A percentile compares a stretch with the other conserved stretches of the same genome.
Conservation (phyloP, 2,113 vertebrate genomes). For the Cyprinodon variegatus region DNA sequence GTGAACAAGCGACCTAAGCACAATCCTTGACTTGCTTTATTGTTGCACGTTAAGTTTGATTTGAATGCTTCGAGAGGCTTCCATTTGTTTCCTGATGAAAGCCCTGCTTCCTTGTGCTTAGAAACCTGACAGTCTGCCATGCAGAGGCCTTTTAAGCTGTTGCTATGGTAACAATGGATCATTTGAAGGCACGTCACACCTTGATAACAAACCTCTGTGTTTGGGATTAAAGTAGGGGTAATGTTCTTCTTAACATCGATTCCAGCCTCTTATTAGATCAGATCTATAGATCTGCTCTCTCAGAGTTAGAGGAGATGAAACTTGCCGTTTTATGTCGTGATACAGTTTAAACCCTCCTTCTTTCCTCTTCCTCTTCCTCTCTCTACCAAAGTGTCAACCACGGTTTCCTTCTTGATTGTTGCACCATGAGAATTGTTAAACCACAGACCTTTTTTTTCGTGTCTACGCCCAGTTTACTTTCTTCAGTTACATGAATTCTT, state of each 20-base stretch:
- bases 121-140: background rate
- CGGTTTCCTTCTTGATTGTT: slow-evolving; percentile 15
- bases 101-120: slow-evolving; percentile 11
- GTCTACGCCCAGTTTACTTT: background rate
- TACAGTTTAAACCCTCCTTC: background rate
- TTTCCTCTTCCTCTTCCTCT: slow-evolving; percentile 11
- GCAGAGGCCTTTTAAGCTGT: slow-evolving; percentile 39
- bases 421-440: background rate
- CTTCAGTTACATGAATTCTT: background rate
- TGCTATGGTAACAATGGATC: slow-evolving; percentile 50
- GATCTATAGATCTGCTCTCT: background rate
- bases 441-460: background rate
- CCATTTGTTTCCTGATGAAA: background rate
- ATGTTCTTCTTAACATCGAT: background rate
- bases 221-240: background rate
- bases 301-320: background rate
- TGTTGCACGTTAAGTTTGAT: background rate
- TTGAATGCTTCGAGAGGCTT: background rate
- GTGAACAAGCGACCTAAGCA: background rate
- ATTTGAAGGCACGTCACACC: slow-evolving; percentile 33
- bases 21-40: too few species aligned
- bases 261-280: background rate
- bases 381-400: slow-evolving; percentile 7
- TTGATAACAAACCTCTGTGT: slow-evolving; percentile 20
- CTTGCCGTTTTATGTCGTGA: background rate